Conservation (phyloP, 37 sponge, comb jelly and placozoan genomes). For the Lycopodina hypogea region DNA sequence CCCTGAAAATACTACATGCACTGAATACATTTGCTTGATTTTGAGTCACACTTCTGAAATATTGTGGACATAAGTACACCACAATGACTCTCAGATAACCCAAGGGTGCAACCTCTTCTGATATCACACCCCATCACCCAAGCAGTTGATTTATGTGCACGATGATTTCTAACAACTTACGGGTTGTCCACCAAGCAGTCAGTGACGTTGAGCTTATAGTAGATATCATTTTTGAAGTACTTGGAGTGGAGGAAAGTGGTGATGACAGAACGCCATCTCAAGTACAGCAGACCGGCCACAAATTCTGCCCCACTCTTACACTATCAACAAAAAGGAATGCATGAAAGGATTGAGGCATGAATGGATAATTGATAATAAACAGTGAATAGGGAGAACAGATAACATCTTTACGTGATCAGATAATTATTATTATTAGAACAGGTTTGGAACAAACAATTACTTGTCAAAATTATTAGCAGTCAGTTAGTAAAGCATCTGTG, state of each 20-base stretch:
- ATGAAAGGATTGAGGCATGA: neutral
- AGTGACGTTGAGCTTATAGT: conserved; percentile 58
- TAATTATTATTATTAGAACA: neutral
- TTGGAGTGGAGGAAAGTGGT: conserved; percentile 42
- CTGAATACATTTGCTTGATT: no score
- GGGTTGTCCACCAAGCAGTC: conserved; percentile 72
- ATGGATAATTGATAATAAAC: neutral
- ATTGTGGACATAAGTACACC: no score
- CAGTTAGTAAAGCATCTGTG: no score
- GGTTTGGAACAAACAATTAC: neutral
- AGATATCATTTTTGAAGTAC: conserved; percentile 59
- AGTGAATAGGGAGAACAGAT: neutral
- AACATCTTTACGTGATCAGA: neutral
- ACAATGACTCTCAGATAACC: no score
- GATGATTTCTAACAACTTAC: conserved; percentile 58
- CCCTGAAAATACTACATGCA: no score
- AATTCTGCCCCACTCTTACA: conserved; percentile 64
- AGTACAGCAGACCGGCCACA: conserved; percentile 63
- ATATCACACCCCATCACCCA: no score
- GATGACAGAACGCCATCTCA: conserved; percentile 63
- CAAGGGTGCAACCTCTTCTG: no score
- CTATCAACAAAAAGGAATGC: conserved; percentile 18
- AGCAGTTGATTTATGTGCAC: no score
- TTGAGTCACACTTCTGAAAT: no score
- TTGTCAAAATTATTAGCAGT: neutral